These are phyloP conservation scores for Trissolcus brochymenae DNA, from an alignment of 2,888 invertebrate species.

Conservation along the genomic window DNA sequence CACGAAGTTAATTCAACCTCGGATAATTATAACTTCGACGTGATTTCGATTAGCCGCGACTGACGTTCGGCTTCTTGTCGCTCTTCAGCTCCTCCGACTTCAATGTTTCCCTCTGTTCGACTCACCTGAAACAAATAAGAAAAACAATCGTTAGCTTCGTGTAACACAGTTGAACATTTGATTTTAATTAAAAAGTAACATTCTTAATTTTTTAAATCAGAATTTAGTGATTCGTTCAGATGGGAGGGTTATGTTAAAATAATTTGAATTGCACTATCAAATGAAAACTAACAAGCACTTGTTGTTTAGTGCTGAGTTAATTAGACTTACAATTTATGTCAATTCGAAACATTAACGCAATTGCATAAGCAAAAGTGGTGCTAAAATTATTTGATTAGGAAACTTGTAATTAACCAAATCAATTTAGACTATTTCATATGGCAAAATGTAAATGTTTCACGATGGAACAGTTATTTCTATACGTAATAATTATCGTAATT, in stretches of 20 bases:
- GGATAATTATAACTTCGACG: not conserved
- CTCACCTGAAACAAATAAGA: conserved; percentile 43
- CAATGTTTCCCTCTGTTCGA: not conserved
- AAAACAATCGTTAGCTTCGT: conserved; percentile 11
- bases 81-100: not conserved
- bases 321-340: too few relatives aligned
- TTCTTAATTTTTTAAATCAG: too few relatives aligned
- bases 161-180: too few relatives aligned
- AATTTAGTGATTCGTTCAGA: too few relatives aligned
- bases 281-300: too few relatives aligned
- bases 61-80: not conserved
- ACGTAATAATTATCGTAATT: conserved; percentile 28
- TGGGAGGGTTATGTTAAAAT: too few relatives aligned
- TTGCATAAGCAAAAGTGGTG: not conserved
- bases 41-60: not conserved
- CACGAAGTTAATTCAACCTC: too few relatives aligned
- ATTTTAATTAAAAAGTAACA: too few relatives aligned
- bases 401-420: not conserved
- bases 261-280: too few relatives aligned
- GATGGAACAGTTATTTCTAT: conserved; percentile 18
- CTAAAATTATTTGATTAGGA: too few relatives aligned
- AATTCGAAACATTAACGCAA: not conserved
- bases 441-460: conserved; percentile 4
- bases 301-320: too few relatives aligned
- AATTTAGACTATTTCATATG: not conserved